These are phyloP conservation scores for Patella caerulea DNA, from an alignment of 2,888 invertebrate genomes.

Conservation along the genomic window DNA sequence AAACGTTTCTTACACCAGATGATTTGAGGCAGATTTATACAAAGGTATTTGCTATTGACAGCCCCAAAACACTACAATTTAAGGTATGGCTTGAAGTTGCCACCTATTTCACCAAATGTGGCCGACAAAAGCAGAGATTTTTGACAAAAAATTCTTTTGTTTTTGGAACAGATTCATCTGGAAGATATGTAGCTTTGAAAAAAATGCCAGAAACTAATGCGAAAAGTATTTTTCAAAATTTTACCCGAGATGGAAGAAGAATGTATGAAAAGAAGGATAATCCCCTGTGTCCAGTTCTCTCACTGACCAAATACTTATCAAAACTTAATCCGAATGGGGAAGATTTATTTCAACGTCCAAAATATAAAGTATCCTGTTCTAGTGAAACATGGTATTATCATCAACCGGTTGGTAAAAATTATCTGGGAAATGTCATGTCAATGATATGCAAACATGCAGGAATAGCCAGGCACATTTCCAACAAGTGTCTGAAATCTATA, in stretches of 20 bases:
- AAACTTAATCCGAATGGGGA: slow-evolving; percentile 14
- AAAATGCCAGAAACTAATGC: neutral
- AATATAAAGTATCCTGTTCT: neutral
- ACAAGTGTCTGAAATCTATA: slow-evolving; percentile 5
- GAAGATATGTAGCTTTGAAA: neutral
- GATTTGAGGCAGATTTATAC: slow-evolving; percentile 19
- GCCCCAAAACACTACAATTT: slow-evolving; percentile 14
- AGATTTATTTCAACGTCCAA: slow-evolving; percentile 21
- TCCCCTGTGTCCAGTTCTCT: slow-evolving; percentile 18
- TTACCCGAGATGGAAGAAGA: neutral
- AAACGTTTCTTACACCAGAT: slow-evolving; percentile 14
- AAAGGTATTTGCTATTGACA: slow-evolving; percentile 11
- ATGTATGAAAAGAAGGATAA: slow-evolving; percentile 23
- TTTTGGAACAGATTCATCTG: slow-evolving; percentile 18
- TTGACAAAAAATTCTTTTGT: slow-evolving; percentile 16
- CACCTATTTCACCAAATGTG: slow-evolving; percentile 13
- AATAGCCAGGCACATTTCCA: neutral
- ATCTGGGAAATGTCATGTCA: slow-evolving; percentile 5
- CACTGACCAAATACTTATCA: slow-evolving; percentile 18
- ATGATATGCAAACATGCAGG: neutral
- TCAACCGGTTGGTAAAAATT: slow-evolving; percentile 19
- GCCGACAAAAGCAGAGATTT: slow-evolving; percentile 9
- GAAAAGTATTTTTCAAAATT: neutral
- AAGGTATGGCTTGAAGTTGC: slow-evolving; percentile 26
- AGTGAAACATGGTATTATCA: slow-evolving; percentile 16